Conservation (phyloP, 2,888 invertebrate species). For the Macropis europaea region DNA sequence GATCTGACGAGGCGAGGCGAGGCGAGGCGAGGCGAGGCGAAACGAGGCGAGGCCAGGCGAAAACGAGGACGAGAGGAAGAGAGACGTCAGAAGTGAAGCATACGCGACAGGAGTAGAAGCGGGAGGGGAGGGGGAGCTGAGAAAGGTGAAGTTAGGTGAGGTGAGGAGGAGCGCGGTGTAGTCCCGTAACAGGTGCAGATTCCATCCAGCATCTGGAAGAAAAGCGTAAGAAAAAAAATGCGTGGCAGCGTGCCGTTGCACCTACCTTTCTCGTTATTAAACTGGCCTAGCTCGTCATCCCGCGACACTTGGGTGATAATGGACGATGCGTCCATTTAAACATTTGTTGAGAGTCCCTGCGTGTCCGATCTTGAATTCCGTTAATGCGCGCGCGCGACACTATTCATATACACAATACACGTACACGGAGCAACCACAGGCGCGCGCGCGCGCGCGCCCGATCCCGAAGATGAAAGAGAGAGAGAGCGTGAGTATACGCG, state of each 20-base stretch:
- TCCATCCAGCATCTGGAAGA: constrained; percentile 63
- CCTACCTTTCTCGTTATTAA: constrained; percentile 96
- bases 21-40: constrained; percentile 35
- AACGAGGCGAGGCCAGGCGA: constrained; percentile 55
- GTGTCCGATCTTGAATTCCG: constrained; percentile 75
- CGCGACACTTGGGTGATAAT: constrained; percentile 99
- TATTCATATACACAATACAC: constrained; percentile 36
- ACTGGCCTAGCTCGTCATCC: constrained; percentile 93
- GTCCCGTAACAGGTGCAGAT: constrained; percentile 74
- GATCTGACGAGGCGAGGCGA: constrained; percentile 45
- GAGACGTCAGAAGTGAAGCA: constrained; percentile 42
- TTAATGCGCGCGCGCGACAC: constrained; percentile 70
- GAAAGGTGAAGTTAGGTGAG: constrained; percentile 56
- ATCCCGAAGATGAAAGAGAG: constrained; percentile 37
- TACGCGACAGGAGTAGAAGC: constrained; percentile 4
- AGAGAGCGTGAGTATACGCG: constrained; percentile 46
- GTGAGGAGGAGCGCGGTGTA: constrained; percentile 59
- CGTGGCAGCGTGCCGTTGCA: constrained; percentile 23
- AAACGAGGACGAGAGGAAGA: constrained; percentile 49
- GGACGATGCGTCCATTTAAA: constrained; percentile 98
- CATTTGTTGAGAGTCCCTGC: constrained; percentile 82
- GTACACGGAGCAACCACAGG: constrained; percentile 21
- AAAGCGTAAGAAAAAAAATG: constrained; percentile 38
- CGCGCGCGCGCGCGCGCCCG: constrained; percentile 42
- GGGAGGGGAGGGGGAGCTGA: constrained; percentile 9